Evolutionary conservation across 2,888 invertebrate species (phyloP), one percentile per base, ranked within the genome.

Genomic region (Andrena praecox): DNA sequence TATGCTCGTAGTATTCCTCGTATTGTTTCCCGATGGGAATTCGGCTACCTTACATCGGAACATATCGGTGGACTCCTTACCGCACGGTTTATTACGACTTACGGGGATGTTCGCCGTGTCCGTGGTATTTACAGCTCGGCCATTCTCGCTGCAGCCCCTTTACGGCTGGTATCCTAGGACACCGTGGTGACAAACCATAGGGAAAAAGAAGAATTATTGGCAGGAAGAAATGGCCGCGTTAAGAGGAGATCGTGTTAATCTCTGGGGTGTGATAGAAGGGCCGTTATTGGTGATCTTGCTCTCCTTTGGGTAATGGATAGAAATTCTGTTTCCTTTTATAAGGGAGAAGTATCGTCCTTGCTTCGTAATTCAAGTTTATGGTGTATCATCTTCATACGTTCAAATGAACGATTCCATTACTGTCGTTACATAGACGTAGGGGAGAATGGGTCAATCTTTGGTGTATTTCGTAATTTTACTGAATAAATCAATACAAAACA

Each of bases 81-180:
- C 56, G 10, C 56, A 80, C 80, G 86, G 77, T 86, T 91, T 88
- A 90, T 90, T 90, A 90, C 90, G 89, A 89, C 87, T 89, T 89
- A 88, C 85, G 85, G 78, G 82, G 86, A 85, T 88, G 90, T 89
- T 91, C 79, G 68, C 82, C 71, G 72, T 64, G 82, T 7, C 70
- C 85, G 76, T 66, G 85, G 90, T 90, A 89, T 90, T 90, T 90
- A 89, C 90, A 87, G 84, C 90, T 84, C 73, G 66, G 76, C 81
- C 77, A 77, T 88, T 85, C 77, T 75, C 77, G 64, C 33, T 33
- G 74, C 31, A 74, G 69, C 35, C 75, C 78, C 62, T 87, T 87
- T 87, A 84, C 77, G 87, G 63, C 59, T 52, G 50, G 54, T 35
- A 16, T 52, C 62, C 68, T n/a, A 66, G 63, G 59, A 78, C 64